Conservation (phyloP, 1,140 invertebrate species). For the Periplaneta americana region DNA sequence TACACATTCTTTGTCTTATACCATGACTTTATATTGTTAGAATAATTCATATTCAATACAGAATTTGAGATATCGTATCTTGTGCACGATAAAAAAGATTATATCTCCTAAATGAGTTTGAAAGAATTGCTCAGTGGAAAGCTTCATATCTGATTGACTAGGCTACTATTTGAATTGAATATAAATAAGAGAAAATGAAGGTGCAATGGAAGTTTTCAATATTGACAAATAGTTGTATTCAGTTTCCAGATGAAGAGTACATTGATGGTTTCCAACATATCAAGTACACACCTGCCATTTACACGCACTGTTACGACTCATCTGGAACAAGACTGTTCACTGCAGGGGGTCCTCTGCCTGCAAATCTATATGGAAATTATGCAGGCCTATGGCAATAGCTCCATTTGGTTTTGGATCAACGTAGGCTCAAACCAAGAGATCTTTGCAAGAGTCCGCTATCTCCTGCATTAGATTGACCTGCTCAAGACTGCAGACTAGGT, state of each 20-base stretch:
- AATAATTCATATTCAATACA: too few relatives aligned
- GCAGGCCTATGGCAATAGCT: slow-evolving; percentile 62
- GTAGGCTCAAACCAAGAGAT: too few relatives aligned
- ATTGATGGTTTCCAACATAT: slow-evolving; percentile 75
- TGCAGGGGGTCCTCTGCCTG: slow-evolving; percentile 88
- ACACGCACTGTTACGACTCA: slow-evolving; percentile 92
- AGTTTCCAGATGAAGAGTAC: slow-evolving; percentile 79
- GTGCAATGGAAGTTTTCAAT: too few relatives aligned
- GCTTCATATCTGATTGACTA: too few relatives aligned
- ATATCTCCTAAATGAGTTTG: too few relatives aligned
- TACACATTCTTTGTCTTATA: too few relatives aligned
- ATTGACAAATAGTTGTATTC: slow-evolving; percentile 30
- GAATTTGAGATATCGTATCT: too few relatives aligned
- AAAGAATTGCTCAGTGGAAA: too few relatives aligned
- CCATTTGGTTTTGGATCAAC: not conserved
- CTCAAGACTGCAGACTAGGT: not conserved
- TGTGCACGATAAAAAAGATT: too few relatives aligned
- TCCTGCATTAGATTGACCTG: not conserved
- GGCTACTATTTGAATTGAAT: too few relatives aligned
- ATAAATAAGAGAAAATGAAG: too few relatives aligned
- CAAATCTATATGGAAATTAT: slow-evolving; percentile 83
- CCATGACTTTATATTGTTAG: too few relatives aligned
- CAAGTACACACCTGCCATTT: slow-evolving; percentile 88
- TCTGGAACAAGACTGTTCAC: slow-evolving; percentile 88
- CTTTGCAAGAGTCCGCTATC: not conserved